Percentiles rank a stretch among this genome's conserved stretches.
phyloP scores from a whole-genome alignment of 2,113 vertebrate species.

The Melanocharis versteri region DNA sequence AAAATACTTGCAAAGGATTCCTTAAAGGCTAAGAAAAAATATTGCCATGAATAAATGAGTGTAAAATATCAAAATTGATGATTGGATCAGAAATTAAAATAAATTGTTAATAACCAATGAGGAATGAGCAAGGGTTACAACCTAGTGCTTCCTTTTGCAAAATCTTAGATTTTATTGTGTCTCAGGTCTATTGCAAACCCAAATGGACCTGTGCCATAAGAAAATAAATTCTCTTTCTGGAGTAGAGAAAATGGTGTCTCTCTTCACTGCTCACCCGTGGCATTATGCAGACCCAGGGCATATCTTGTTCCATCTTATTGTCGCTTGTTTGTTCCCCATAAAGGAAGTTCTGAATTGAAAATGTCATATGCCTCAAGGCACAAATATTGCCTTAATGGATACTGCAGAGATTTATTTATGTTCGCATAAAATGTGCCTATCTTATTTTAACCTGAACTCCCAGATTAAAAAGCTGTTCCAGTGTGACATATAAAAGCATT shows the following conservation, averaged over 20 bases:
- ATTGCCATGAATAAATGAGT: not conserved
- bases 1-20: not conserved
- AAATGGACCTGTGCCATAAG: not conserved
- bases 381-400: not conserved
- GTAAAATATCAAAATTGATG: not conserved
- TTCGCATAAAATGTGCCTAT: not conserved
- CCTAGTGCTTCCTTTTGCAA: not conserved
- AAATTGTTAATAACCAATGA: not conserved
- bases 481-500: not conserved
- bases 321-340: not conserved
- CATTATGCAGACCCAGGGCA: not conserved
- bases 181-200: not conserved
- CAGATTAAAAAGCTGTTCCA: constrained; percentile 1
- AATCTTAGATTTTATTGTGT: not conserved
- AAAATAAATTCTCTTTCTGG: not conserved
- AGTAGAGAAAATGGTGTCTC: not conserved
- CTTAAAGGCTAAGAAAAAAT: not conserved
- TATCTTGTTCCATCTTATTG: constrained; percentile 41
- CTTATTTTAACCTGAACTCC: not conserved
- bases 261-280: not conserved
- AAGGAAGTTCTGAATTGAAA: constrained; percentile 24
- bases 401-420: not conserved
- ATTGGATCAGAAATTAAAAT: not conserved
- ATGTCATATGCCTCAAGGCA: constrained; percentile 7
- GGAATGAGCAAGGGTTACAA: not conserved